Base-by-base conservation (phyloP, 2,113 vertebrate species). In the Sclerurus mexicanus region DNA sequence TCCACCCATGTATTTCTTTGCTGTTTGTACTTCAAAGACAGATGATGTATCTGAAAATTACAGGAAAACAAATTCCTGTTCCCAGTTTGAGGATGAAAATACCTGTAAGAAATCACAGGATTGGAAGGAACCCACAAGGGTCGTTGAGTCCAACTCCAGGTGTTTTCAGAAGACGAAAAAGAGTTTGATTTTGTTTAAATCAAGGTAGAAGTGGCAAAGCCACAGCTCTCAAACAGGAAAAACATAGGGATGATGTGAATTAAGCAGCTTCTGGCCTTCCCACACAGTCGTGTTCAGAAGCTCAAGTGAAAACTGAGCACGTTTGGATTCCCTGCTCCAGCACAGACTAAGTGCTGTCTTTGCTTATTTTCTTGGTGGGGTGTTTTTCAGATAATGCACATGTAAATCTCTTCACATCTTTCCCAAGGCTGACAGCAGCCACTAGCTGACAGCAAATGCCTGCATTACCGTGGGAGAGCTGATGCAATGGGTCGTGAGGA, bases 261-360 rank as follows among this genome's bases (percentile, higher is more conserved):
- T 24, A 15, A 73, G n/a, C 44, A 42, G 35, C 31, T 68, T 59
- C 56, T 56, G 64, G 18, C 69, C 40, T 37, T 95, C 6, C 62
- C 10, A 8, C 0, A 0, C 17, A 1, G 0, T 44, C 42, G 35
- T 59, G 47, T 63, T 91, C 3, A 44, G n/a, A 46, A 33, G 8
- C 75, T 86, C 63, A 72, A 76, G 72, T 15, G 59, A 19, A 66
- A 80, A 14, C 63, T 0, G 22, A 55, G 37, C 37, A 4, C 2
- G 4, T 66, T 55, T 23, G 18, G 9, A 35, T 44, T 58, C 39
- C 46, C 47, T 59, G 68, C 73, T 55, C 30, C 30, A 55, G 19
- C 44, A 24, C 23, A 21, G 6, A 6, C 28, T 63, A 8, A 85
- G 59, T 21, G 56, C 27, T 69, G 47, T 9, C 30, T 33, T 44